Base-by-base conservation (phyloP, 1,140 invertebrate genomes). In the Drosophila watanabei region DNA sequence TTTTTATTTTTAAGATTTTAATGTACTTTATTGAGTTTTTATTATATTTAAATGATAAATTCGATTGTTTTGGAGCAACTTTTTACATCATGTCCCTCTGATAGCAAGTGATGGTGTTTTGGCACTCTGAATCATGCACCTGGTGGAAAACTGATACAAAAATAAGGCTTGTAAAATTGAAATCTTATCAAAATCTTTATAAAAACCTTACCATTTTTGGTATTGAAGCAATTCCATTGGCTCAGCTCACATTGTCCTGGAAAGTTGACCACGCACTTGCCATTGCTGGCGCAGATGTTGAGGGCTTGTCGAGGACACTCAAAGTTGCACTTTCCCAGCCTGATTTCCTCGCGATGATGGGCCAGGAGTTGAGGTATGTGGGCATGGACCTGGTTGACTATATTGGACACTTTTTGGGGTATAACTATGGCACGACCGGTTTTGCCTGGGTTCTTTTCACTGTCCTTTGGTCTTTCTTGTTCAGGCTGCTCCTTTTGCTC, bases 171-270 rank as follows among this genome's bases (percentile, higher is more conserved):
- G 41, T 32, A 11, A 30, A 11, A n/a, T 20, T 18, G 18, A 45
- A 16, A 32, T n/a, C 4, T 4, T 20, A 39, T 8, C 4, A 14
- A 20, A 14, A 10, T 20, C 1, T 10, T 2, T 0, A 24, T n/a
- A 5, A 20, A 30, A 9, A 3, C 30, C 72, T 78, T 52, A 90
- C 86, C 79, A 49, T 90, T 91, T 51, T 86, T 90, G 76, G 87
- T 82, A 51, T 91, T 91, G 46, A 91, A 91, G 51, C 87, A 91
- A n/a, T 91, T 91, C 83, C 88, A 91, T 49, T 87, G 63, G 43
- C 68, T 83, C 13, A 91, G 70, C 52, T 91, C 80, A 28, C 91
- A 92, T n/a, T 91, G 88, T 52, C 89, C 92, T 13, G 80, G 59
- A 51, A 92, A 92, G 14, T 85, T 82, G 54, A 88, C 82, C 11